Evolutionary conservation across 2,797 vertebrate species (phyloP), one percentile per base, ranked within the genome.

Genomic region (Tokudaia tokunoshimensis): DNA sequence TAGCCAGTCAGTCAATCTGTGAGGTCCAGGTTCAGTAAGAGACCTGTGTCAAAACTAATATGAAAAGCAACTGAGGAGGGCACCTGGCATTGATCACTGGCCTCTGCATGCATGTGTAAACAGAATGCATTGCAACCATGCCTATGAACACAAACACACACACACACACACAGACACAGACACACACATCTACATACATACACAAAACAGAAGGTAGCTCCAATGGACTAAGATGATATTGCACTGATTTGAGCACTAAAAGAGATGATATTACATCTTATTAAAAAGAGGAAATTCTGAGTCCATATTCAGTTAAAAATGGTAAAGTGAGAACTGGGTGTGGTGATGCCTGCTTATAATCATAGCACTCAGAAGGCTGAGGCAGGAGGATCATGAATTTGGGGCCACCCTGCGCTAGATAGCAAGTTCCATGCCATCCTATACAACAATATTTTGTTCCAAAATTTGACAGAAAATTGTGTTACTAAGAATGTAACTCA

Each of bases 221-320:
- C 15, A 96, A 94, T 29, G 55, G 13, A 83, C 10, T 95, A 17
- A 70, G 72, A 76, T 61, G 47, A 65, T 91, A 34, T 79, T 47
- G 17, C 78, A 50, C 67, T 57, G 55, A 89, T 78, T 0, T 63
- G 41, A 63, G 31, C 37, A 92, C 59, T 41, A 67, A 79, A 76
- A 93, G 3, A 84, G 91, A 57, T 57, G 59, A 84, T 20, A 15
- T 91, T 78, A 93, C 19, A 94, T 41, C 29, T 34, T 52, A 96
- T n/a, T 92, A 74, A 78, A 89, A 95, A 87, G 0, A 92, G 57
- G 41, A 96, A 94, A 78, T 57, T 34, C 65, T 89, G 44, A 65
- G 63, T 84, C 57, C 70, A 80, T n/a, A 61, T 5, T 31, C 19
- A 93, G 72, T 67, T 78, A 90, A 94, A 95, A 55, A 80, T 9